These are phyloP conservation scores for Fissipunctia ypsillon DNA, from an alignment of 2,888 invertebrate species.

Conservation along the genomic window DNA sequence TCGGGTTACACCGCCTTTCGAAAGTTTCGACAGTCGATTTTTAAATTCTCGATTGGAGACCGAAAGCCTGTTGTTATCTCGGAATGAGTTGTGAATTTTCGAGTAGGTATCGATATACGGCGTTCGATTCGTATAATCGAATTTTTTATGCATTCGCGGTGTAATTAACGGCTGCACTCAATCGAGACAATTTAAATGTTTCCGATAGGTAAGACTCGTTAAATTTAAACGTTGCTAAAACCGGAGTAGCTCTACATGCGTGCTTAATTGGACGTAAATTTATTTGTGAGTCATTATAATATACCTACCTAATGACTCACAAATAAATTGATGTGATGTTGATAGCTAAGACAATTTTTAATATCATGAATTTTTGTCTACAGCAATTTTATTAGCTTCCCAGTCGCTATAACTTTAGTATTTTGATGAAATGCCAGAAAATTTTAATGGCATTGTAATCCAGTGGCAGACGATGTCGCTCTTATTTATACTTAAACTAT, in stretches of 20 bases:
- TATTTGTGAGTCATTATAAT: slow-evolving; percentile 59
- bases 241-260: slow-evolving; percentile 63
- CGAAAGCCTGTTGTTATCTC: slow-evolving; percentile 69
- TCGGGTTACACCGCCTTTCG: slow-evolving; percentile 70
- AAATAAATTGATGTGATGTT: too few species aligned
- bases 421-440: slow-evolving; percentile 62
- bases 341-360: slow-evolving; percentile 45
- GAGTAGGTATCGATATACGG: slow-evolving; percentile 68
- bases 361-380: slow-evolving; percentile 27
- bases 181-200: slow-evolving; percentile 78
- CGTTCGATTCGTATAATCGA: slow-evolving; percentile 69
- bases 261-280: slow-evolving; percentile 69
- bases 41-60: slow-evolving; percentile 63
- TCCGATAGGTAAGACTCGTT: slow-evolving; percentile 79
- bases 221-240: slow-evolving; percentile 70
- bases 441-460: slow-evolving; percentile 29
- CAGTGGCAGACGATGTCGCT: not conserved
- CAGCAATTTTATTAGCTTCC: slow-evolving; percentile 25
- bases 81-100: slow-evolving; percentile 69
- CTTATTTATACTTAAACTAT: not conserved
- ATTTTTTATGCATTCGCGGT: slow-evolving; percentile 66
- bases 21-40: slow-evolving; percentile 60
- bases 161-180: slow-evolving; percentile 79
- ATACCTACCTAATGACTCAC: too few species aligned
- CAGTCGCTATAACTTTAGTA: slow-evolving; percentile 6